phyloP scores from a whole-genome alignment of 2,888 invertebrate species.

The Amphipyra tragopoginis region DNA sequence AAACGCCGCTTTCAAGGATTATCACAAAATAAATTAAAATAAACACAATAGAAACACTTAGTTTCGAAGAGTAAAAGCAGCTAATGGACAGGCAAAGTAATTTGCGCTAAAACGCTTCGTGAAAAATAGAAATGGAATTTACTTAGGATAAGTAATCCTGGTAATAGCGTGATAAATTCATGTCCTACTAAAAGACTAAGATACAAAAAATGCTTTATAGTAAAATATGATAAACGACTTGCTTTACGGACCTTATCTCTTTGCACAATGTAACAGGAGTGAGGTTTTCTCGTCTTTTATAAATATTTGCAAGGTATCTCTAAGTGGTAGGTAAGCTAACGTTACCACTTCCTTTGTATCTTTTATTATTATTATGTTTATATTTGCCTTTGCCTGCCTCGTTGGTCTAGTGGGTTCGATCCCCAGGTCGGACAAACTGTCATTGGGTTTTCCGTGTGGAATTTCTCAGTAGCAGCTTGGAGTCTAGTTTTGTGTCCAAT shows the following conservation, averaged over 20 bases:
- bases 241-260: background rate
- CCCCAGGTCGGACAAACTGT: too few species aligned
- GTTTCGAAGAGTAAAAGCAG: conserved; percentile 14
- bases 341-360: too few species aligned
- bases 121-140: conserved; percentile 45
- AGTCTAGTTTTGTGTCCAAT: too few species aligned
- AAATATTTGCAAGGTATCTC: background rate
- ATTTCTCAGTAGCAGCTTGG: too few species aligned
- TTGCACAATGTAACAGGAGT: background rate
- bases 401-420: too few species aligned
- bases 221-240: conserved; percentile 38
- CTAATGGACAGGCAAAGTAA: conserved; percentile 49
- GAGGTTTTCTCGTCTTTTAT: conserved; percentile 3
- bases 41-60: conserved; percentile 39
- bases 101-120: conserved; percentile 32
- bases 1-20: background rate
- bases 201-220: conserved; percentile 24
- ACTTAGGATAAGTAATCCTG: conserved; percentile 42
- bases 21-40: conserved; percentile 7
- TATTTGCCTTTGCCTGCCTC: too few species aligned
- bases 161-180: conserved; percentile 42
- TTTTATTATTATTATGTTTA: background rate
- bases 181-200: conserved; percentile 27
- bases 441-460: too few species aligned
- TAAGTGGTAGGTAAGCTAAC: background rate